Evolutionary conservation across 2,888 invertebrate species (phyloP), one percentile per base, ranked within the genome.

Genomic region (Microctonus hyperodae): DNA sequence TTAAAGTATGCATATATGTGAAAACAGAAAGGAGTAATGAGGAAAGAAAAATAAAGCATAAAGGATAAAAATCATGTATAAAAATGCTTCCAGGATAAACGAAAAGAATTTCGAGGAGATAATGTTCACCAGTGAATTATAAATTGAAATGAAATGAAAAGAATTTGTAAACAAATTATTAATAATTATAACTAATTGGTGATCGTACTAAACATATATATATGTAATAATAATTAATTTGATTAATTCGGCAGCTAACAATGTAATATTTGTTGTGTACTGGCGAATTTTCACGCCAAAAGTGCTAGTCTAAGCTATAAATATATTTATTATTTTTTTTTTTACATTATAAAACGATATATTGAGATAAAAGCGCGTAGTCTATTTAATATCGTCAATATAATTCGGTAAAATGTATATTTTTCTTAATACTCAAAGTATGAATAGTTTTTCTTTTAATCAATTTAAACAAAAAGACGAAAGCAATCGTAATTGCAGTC

Each of bases 301-400:
- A 79, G 80, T 80, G 80, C 83, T 83, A 83, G 83, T 82, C 82
- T 82, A 82, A 82, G 82, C 76, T 80, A 79, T 81, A n/a, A n/a
- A 51, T 33, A 62, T 65, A n/a, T n/a, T n/a, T n/a, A n/a, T 11
- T 65, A 81, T 82, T 81, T 81, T 80, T 82, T 81, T 80, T 77
- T 80, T 76, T 70, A 70, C 71, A 72, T 67, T 70, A 73, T 72
- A 70, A 71, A 69, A 37, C 77, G 71, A 69, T 70, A 75, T 73
- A 78, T 69, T 70, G 75, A 72, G 69, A 69, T 64, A 65, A 66
- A 48, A 28, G 31, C 16, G 48, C 25, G 31, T 50, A 60, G 33
- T 60, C 28, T 50, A 60, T 48, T 60, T 28, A 59, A 31, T 31
- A 44, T 25, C 28, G 10, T 57, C 22, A 11, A 48, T 48, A 44